phyloP scores from a whole-genome alignment of 1,140 invertebrate species.

The Diprion similis region DNA sequence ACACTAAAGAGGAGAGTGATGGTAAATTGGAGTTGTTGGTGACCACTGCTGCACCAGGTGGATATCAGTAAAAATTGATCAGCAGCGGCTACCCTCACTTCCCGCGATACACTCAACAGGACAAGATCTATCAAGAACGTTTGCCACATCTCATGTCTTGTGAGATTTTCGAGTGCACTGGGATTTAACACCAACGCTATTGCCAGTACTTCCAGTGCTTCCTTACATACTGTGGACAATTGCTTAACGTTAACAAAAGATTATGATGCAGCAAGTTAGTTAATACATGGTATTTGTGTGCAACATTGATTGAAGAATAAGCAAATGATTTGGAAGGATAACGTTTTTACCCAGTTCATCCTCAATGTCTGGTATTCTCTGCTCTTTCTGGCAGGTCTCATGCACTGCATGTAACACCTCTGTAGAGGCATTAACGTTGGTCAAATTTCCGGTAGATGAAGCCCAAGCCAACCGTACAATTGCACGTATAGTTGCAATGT shows the following conservation, averaged over 20 bases:
- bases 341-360: constrained; percentile 56
- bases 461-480: constrained; percentile 82
- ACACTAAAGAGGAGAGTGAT: constrained; percentile 81
- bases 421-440: constrained; percentile 70
- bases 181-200: constrained; percentile 86
- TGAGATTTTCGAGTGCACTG: constrained; percentile 74
- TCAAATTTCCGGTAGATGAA: constrained; percentile 74
- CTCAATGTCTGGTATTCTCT: constrained; percentile 60
- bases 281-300: not conserved
- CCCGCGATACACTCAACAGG: constrained; percentile 76
- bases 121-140: constrained; percentile 90
- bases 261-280: constrained; percentile 13
- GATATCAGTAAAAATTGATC: constrained; percentile 87
- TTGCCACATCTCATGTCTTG: constrained; percentile 77
- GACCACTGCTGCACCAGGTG: constrained; percentile 68
- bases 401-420: constrained; percentile 70
- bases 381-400: constrained; percentile 60
- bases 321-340: constrained; percentile 16
- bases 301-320: constrained; percentile 8
- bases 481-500: constrained; percentile 71
- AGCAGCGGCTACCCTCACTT: constrained; percentile 76
- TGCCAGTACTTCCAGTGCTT: constrained; percentile 87
- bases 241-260: constrained; percentile 19
- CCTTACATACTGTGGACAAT: constrained; percentile 77
- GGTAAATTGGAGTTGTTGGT: constrained; percentile 72